These are phyloP conservation scores for Reticulitermes lucifugus DNA, from an alignment of 2,888 invertebrate species.

Conservation along the genomic window DNA sequence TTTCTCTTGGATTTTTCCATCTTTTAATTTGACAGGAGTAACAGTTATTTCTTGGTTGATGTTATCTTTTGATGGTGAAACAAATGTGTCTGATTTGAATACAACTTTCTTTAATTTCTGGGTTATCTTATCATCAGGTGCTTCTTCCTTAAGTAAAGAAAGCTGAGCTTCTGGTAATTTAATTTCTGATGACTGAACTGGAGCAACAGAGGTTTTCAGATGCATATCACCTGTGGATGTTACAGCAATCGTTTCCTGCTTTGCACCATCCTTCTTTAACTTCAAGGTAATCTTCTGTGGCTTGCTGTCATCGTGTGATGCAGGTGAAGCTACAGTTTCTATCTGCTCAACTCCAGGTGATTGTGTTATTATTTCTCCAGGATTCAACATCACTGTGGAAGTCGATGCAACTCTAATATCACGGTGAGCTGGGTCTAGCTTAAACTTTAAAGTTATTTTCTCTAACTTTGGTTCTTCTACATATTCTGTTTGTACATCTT, in stretches of 20 bases:
- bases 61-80: neutral
- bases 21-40: slow-evolving; percentile 2
- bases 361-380: neutral
- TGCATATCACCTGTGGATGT: neutral
- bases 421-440: slow-evolving; percentile 39
- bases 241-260: slow-evolving; percentile 25
- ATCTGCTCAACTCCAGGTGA: neutral
- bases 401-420: slow-evolving; percentile 36
- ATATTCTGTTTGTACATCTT: neutral
- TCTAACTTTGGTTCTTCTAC: slow-evolving; percentile 43
- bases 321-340: neutral
- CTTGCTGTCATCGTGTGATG: slow-evolving; percentile 22
- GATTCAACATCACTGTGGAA: neutral
- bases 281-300: slow-evolving; percentile 45
- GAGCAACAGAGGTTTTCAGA: neutral
- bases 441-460: slow-evolving; percentile 50
- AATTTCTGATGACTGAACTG: neutral
- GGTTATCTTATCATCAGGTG: slow-evolving; percentile 17
- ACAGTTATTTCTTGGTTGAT: slow-evolving; percentile 3
- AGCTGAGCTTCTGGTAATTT: neutral
- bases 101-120: slow-evolving; percentile 38
- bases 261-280: slow-evolving; percentile 46
- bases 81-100: neutral
- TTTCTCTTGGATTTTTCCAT: slow-evolving; percentile 16
- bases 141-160: slow-evolving; percentile 8